phyloP scores from a whole-genome alignment of 1,140 invertebrate species.

The Propsilocerus akamusi region DNA sequence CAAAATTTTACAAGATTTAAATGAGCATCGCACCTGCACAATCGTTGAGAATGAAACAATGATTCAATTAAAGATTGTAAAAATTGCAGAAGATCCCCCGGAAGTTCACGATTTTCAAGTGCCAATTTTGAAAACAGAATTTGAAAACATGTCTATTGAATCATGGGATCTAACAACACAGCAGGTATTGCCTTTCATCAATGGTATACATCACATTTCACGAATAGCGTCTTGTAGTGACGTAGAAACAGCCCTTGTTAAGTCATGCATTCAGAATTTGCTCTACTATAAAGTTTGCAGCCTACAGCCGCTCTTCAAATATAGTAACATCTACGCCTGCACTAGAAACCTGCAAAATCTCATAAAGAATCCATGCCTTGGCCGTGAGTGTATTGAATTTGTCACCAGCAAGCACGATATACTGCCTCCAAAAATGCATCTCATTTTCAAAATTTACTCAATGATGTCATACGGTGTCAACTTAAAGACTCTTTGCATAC shows the following conservation, averaged over 20 bases:
- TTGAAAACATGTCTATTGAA: constrained; percentile 23
- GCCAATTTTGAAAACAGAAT: constrained; percentile 43
- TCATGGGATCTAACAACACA: constrained; percentile 88
- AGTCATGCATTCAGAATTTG: constrained; percentile 86
- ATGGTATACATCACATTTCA: constrained; percentile 81
- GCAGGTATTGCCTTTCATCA: constrained; percentile 70
- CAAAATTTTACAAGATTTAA: constrained; percentile 60
- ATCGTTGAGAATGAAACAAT: constrained; percentile 62
- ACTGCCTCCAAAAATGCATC: constrained; percentile 41
- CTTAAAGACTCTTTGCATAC: constrained; percentile 63
- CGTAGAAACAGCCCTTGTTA: constrained; percentile 84
- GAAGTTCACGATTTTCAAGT: constrained; percentile 78
- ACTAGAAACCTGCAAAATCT: constrained; percentile 64
- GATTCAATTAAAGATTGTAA: constrained; percentile 61
- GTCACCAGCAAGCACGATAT: constrained; percentile 22
- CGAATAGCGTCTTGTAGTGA: constrained; percentile 67
- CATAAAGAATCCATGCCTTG: constrained; percentile 45
- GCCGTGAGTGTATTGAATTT: constrained; percentile 54
- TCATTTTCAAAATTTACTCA: constrained; percentile 66
- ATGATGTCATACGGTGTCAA: constrained; percentile 70
- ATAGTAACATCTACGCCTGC: constrained; percentile 80
- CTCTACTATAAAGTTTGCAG: constrained; percentile 53
- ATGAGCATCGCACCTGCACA: constrained; percentile 55
- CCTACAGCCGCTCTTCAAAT: constrained; percentile 80
- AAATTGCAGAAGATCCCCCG: constrained; percentile 57